These are phyloP conservation scores for Mesorhabditis spiculigera DNA, from an alignment of 2,888 invertebrate genomes.

Conservation along the genomic window DNA sequence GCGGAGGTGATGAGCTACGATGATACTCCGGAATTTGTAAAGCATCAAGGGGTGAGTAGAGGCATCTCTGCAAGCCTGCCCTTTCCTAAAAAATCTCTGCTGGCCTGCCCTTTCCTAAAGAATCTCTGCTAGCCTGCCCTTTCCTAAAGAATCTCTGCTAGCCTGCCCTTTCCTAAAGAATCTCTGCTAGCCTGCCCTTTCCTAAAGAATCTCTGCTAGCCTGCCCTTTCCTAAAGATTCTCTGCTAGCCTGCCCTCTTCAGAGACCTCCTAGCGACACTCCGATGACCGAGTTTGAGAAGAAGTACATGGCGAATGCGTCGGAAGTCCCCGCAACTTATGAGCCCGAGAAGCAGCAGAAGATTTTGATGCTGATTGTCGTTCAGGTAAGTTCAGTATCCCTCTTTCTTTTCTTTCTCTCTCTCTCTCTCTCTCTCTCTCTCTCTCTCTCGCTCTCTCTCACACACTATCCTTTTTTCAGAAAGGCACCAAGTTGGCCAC, in stretches of 20 bases:
- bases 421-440: background rate
- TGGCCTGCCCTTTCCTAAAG: no score
- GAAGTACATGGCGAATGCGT: no score
- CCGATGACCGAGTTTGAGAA: background rate
- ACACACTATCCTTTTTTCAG: background rate
- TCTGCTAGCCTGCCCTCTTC: background rate
- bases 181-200: no score
- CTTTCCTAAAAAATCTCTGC: no score
- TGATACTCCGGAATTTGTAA: background rate
- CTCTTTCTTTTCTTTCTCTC: background rate
- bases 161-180: background rate
- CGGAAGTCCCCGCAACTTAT: no score
- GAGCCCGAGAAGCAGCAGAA: background rate
- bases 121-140: background rate
- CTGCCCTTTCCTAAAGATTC: no score
- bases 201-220: no score
- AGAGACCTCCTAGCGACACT: background rate
- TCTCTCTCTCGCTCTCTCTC: background rate
- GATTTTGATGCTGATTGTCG: conserved; percentile 5
- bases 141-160: background rate
- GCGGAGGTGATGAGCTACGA: conserved; percentile 4
- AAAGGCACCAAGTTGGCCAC: background rate
- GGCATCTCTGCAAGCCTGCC: no score
- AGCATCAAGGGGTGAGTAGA: conserved; percentile 4
- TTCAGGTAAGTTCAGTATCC: background rate